Base-by-base conservation (phyloP, 2,797 vertebrate genomes). In the Prunella strophiata region DNA sequence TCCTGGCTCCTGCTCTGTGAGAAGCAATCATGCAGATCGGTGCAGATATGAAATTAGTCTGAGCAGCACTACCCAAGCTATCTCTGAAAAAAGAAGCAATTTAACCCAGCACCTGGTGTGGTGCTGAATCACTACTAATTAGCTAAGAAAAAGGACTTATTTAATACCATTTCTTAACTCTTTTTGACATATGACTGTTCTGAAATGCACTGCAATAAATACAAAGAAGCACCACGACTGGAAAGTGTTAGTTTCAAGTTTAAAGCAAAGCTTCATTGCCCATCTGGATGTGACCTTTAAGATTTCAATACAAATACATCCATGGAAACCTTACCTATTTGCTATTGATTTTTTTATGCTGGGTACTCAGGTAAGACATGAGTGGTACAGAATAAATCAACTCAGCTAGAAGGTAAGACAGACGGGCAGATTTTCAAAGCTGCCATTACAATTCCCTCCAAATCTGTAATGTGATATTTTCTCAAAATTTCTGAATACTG, bases 271-370 rank as follows among this genome's bases (percentile, higher is more conserved):
- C 43, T 84, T 93, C 55, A 36, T 45, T 2, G 0, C 32, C 40
- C 36, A n/a, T 58, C n/a, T 59, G 43, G 62, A 81, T 75, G 29
- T 84, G 84, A 91, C 74, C 71, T 93, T 82, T 94, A 70, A 88
- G 54, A 76, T 70, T 78, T 84, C 76, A 86, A 34, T 84, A 70
- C 23, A 88, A 90, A 91, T 22, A 74, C 13, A 59, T 50, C 57
- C 52, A 57, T 8, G 34, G 51, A 93, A 89, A 71, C 32, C 15
- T 79, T 45, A 71, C n/a, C 34, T 82, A 59, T 50, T 66, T 83
- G 32, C 34, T 89, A 91, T 8, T 90, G 76, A 91, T 86, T 88
- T 94, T 94, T 86, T 13, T 62, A 55, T 50, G 43, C 50, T 71
- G 47, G 25, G 21, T 73, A 55, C 21, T 85, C 51, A 70, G 74